Conservation (phyloP, 2,113 vertebrate genomes). For the Gasterosteus nipponicus region DNA sequence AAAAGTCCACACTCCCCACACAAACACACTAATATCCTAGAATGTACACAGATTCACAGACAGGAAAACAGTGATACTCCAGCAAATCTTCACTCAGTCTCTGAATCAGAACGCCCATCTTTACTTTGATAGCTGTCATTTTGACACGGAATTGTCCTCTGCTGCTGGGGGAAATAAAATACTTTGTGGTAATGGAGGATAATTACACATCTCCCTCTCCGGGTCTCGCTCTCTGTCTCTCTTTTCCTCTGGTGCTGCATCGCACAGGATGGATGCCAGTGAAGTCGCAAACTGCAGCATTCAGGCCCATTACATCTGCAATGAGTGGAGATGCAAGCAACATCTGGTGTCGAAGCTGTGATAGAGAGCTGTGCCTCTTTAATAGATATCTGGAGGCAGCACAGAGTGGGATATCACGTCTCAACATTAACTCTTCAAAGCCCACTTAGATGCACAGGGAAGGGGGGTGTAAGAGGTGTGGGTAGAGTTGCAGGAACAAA, state of each 20-base stretch:
- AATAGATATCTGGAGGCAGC: slow-evolving; percentile 98
- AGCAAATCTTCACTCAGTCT: slow-evolving; percentile 33
- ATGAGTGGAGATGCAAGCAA: slow-evolving; percentile 97
- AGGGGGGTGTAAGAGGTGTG: slow-evolving; percentile 13
- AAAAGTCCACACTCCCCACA: neutral
- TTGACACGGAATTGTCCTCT: slow-evolving; percentile 84
- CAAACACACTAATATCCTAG: slow-evolving; percentile 1
- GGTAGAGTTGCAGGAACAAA: neutral
- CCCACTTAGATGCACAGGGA: slow-evolving; percentile 26
- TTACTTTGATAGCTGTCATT: slow-evolving; percentile 84
- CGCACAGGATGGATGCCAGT: slow-evolving; percentile 95
- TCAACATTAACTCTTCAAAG: slow-evolving; percentile 67
- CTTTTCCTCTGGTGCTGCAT: slow-evolving; percentile 81
- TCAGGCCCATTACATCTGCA: slow-evolving; percentile 99
- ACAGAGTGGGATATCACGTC: slow-evolving; percentile 87
- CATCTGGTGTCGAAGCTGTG: slow-evolving; percentile 97
- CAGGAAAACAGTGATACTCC: slow-evolving; percentile 30
- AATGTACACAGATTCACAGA: slow-evolving; percentile 7
- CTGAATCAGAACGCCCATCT: slow-evolving; percentile 59
- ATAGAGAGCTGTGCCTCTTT: slow-evolving; percentile 90
- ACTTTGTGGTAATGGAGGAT: slow-evolving; percentile 95
- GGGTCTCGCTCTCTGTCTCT: slow-evolving; percentile 31
- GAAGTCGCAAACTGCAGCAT: slow-evolving; percentile 97
- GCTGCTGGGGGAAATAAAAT: slow-evolving; percentile 90
- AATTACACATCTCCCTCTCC: slow-evolving; percentile 88